phyloP scores from a whole-genome alignment of 2,888 invertebrate genomes.

The Sicus ferrugineus region DNA sequence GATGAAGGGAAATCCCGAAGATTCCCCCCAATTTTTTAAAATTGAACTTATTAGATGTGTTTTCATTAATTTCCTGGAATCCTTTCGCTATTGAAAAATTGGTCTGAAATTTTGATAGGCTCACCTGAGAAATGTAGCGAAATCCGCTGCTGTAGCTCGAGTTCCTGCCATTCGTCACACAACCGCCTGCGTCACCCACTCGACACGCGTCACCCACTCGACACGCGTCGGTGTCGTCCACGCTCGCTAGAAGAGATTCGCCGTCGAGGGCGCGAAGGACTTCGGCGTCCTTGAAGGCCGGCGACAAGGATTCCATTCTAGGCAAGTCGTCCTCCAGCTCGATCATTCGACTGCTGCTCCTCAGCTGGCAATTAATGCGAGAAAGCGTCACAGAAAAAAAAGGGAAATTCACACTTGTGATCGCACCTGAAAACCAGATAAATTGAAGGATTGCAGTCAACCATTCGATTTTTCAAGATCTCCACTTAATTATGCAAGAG shows the following conservation, averaged over 20 bases:
- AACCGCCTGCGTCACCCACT: no score
- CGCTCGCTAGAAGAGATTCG: constrained; percentile 16
- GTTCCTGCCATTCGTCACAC: neutral
- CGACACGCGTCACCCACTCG: no score
- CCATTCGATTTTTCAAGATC: no score
- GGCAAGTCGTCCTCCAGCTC: constrained; percentile 60
- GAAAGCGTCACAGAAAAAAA: no score
- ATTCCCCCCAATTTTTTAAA: no score
- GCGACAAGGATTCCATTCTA: constrained; percentile 60
- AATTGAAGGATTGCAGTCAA: no score
- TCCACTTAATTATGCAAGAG: no score
- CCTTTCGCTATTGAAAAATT: neutral
- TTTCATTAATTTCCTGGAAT: neutral
- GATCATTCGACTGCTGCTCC: no score
- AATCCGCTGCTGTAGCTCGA: constrained; percentile 39
- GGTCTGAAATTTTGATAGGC: constrained; percentile 34
- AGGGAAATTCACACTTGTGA: no score
- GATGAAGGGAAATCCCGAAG: neutral
- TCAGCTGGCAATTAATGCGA: no score
- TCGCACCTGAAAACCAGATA: no score
- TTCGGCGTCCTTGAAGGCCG: constrained; percentile 51
- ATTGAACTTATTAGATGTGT: neutral
- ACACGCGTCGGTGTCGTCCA: constrained; percentile 10
- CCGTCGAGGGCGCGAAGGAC: constrained; percentile 29
- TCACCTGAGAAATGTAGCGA: constrained; percentile 56